Conservation (phyloP, 2,797 vertebrate species). For the Chaetophractus vellerosus region DNA sequence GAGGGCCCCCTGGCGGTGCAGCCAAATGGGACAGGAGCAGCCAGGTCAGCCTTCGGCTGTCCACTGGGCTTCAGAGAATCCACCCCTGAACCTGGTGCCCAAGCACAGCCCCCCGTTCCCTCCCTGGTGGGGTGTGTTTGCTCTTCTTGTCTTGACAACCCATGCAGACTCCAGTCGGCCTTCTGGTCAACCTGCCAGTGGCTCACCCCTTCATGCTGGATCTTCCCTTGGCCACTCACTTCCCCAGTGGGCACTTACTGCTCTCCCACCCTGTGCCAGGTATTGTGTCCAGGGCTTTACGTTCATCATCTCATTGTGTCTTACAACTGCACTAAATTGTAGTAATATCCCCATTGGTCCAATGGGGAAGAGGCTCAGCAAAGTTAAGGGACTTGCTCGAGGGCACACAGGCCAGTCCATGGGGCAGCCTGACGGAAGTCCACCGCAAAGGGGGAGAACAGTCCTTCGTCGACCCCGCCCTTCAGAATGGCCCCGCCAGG, state of each 20-base stretch:
- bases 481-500: neutral
- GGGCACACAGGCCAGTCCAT: neutral
- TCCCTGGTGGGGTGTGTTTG: neutral
- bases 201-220: accelerated
- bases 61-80: neutral
- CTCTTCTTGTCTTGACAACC: neutral
- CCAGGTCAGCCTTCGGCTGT: accelerated
- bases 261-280: accelerated
- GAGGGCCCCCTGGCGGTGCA: accelerated
- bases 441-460: accelerated
- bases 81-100: accelerated
- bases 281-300: neutral
- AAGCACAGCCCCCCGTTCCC: neutral
- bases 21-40: neutral
- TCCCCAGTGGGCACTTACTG: accelerated
- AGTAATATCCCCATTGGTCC: neutral
- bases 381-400: neutral
- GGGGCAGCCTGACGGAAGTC: neutral
- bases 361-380: neutral
- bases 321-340: neutral
- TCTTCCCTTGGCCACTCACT: no score
- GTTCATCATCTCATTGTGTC: accelerated
- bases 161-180: accelerated
- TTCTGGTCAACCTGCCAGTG: neutral
- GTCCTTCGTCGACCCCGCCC: accelerated